These are phyloP conservation scores for Popillia japonica DNA, from an alignment of 1,140 invertebrate genomes.

Conservation along the genomic window DNA sequence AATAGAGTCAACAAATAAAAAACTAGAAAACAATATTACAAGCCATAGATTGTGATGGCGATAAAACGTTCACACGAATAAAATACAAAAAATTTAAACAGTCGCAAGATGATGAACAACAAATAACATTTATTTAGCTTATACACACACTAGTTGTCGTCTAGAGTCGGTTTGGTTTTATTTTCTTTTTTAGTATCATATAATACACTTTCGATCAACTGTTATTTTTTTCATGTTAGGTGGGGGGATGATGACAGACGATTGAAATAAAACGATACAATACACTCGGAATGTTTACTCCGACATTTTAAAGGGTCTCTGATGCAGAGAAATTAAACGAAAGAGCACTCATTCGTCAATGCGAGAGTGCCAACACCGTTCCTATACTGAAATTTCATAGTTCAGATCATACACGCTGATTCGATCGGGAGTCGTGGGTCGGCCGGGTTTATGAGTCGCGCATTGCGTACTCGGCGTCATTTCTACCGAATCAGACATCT, in stretches of 20 bases:
- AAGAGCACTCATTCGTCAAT: conserved; percentile 54
- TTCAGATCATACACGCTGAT: conserved; percentile 94
- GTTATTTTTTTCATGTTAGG: conserved; percentile 2
- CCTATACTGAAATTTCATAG: conserved; percentile 92
- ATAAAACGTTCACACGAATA: conserved; percentile 42
- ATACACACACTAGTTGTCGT: conserved; percentile 45
- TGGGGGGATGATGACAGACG: conserved; percentile 45
- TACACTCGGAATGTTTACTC: conserved; percentile 50
- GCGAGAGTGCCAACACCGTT: conserved; percentile 59
- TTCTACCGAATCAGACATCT: conserved; percentile 79
- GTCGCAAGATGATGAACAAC: conserved; percentile 50
- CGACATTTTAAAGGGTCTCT: conserved; percentile 50
- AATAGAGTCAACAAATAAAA: conserved; percentile 47
- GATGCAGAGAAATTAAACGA: conserved; percentile 57
- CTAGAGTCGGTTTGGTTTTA: conserved; percentile 10
- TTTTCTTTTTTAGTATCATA: conserved; percentile 6
- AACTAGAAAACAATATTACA: conserved; percentile 45
- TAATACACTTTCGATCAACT: conserved; percentile 41
- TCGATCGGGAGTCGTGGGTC: conserved; percentile 77
- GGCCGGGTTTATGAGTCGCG: conserved; percentile 50
- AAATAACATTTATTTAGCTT: conserved; percentile 53
- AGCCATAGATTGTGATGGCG: conserved; percentile 41
- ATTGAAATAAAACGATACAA: conserved; percentile 10
- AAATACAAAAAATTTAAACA: conserved; percentile 49
- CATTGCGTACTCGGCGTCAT: conserved; percentile 64